These are phyloP conservation scores for Formica exsecta DNA, from an alignment of 1,140 invertebrate species.

Conservation along the genomic window DNA sequence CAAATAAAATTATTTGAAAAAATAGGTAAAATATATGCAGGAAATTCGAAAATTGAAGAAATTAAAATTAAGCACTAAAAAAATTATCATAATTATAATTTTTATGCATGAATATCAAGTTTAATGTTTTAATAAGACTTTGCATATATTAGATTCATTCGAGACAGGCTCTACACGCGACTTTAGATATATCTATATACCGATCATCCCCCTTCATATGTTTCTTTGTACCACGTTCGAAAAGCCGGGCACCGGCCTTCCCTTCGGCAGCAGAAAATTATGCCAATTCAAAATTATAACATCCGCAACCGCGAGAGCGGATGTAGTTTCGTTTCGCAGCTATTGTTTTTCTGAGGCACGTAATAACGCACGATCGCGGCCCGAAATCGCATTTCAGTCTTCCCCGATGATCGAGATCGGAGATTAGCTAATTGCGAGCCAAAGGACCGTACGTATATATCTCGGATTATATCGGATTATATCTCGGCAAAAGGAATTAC, in stretches of 20 bases:
- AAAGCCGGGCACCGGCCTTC: slow-evolving; percentile 55
- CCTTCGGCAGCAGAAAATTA: slow-evolving; percentile 80
- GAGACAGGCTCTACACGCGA: no score
- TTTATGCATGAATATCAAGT: background rate
- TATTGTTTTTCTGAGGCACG: slow-evolving; percentile 77
- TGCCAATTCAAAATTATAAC: slow-evolving; percentile 86
- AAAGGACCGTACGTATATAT: slow-evolving; percentile 40
- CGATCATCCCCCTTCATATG: background rate
- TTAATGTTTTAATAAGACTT: slow-evolving; percentile 3
- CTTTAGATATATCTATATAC: background rate
- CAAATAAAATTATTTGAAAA: background rate
- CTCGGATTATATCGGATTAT: slow-evolving; percentile 4
- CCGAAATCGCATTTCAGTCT: slow-evolving; percentile 68
- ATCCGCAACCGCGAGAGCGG: slow-evolving; percentile 78
- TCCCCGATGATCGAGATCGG: slow-evolving; percentile 62
- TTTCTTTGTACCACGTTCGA: background rate
- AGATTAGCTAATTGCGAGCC: slow-evolving; percentile 69
- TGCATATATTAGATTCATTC: background rate
- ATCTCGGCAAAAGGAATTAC: slow-evolving; percentile 23
- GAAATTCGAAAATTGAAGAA: background rate
- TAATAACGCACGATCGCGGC: slow-evolving; percentile 76
- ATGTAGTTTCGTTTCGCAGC: slow-evolving; percentile 69
- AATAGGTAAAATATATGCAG: background rate
- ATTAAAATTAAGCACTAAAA: slow-evolving; percentile 12
- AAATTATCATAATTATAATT: background rate